Evolutionary conservation across 2,888 invertebrate species (phyloP).

Genomic region (Dione vanillae): DNA sequence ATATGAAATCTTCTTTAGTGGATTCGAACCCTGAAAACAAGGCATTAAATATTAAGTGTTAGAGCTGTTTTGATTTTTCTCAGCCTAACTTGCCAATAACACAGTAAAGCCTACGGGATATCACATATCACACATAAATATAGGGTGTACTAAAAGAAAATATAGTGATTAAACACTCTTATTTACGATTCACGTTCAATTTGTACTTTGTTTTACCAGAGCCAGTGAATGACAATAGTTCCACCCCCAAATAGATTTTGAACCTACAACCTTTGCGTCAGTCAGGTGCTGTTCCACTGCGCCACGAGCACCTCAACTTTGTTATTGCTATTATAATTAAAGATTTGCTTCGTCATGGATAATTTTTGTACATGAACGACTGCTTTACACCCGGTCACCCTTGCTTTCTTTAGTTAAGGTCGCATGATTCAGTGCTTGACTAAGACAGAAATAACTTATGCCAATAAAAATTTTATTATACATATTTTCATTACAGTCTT

Average conservation of each 20-base stretch:
- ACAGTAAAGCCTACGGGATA: too few relatives aligned
- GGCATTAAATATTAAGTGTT: too few relatives aligned
- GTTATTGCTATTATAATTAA: slow-evolving; percentile 5
- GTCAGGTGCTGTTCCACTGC: not conserved
- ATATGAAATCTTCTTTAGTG: too few relatives aligned
- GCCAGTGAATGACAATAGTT: not conserved
- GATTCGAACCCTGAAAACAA: too few relatives aligned
- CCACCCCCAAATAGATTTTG: not conserved
- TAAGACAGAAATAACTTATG: slow-evolving; percentile 13
- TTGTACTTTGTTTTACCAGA: not conserved
- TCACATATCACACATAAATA: too few relatives aligned
- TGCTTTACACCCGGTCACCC: slow-evolving; percentile 33
- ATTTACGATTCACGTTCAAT: too few relatives aligned
- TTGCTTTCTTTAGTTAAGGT: slow-evolving; percentile 41
- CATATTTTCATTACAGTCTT: not conserved
- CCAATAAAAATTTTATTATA: slow-evolving; percentile 7
- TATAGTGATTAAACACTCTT: too few relatives aligned
- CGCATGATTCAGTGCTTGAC: slow-evolving; percentile 23
- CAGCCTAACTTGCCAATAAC: too few relatives aligned
- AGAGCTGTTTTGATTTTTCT: too few relatives aligned
- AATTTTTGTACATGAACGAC: slow-evolving; percentile 27
- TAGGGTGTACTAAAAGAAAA: too few relatives aligned
- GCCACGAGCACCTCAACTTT: not conserved
- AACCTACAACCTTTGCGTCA: not conserved
- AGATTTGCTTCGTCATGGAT: not conserved